Base-by-base conservation (phyloP, 2,888 invertebrate species). In the Abrostola tripartita region DNA sequence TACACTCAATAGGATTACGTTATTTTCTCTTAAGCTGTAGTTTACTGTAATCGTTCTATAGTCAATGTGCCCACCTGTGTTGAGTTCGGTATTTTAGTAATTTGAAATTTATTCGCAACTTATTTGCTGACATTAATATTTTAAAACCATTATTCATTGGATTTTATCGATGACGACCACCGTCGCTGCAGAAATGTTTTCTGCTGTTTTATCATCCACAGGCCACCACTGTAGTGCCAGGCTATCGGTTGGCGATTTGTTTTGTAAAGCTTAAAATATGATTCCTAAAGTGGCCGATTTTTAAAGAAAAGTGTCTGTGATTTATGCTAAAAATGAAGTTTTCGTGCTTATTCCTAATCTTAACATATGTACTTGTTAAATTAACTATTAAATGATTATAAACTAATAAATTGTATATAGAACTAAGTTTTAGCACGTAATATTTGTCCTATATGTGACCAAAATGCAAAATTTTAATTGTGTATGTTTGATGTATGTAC, bases 31-130 rank as follows among this genome's bases (percentile, higher is more conserved):
- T 87, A 86, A 85, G 84, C 79, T 82, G 78, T 87, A 87, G 85
- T 83, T 72, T 79, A 82, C 81, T 84, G 67, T 84, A 83, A 84
- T 84, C 81, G 78, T 88, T 89, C 87, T 89, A 81, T 92, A 92
- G 92, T 92, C 92, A 92, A 87, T 88, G 85, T 88, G 87, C 93
- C 93, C 93, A 93, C 93, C 92, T 92, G 83, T 92, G 83, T 84
- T 78, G 86, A 86, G 85, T 86, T 88, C 82, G 85, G 81, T 88
- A 82, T 84, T 82, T 85, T 85, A 86, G 83, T 85, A 83, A 78
- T 76, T 83, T 82, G 79, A 74, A 83, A 80, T 81, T 80, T 65
- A 73, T 79, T 83, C 73, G 81, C 80, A 75, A 78, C 71, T 76
- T 68, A 47, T 78, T 73, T 74, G 68, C 55, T 37, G 67, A 65